These are phyloP conservation scores for Microctonus hyperodae DNA, from an alignment of 2,888 invertebrate genomes.

Conservation along the genomic window DNA sequence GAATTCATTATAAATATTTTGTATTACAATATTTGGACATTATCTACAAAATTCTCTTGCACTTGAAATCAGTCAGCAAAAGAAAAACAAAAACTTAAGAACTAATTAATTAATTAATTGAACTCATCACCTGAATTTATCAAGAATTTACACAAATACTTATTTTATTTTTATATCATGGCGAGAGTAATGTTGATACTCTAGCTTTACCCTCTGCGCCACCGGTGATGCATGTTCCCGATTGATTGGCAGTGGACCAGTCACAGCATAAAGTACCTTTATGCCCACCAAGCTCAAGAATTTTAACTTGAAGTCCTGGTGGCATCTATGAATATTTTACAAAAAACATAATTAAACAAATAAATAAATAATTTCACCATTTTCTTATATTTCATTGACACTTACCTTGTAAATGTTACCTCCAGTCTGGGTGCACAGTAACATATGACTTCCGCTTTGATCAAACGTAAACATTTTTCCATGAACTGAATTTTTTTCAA, in stretches of 20 bases:
- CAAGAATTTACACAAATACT: conserved; percentile 60
- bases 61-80: conserved; percentile 28
- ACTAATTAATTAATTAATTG: conserved; percentile 16
- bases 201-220: conserved; percentile 68
- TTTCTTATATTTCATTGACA: background rate
- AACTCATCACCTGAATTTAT: conserved; percentile 17
- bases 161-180: conserved; percentile 61
- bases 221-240: conserved; percentile 68
- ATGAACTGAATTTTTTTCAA: conserved; percentile 59
- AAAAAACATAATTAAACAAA: background rate
- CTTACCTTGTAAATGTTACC: conserved; percentile 62
- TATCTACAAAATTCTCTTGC: conserved; percentile 40
- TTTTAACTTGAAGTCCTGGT: conserved; percentile 56
- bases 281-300: conserved; percentile 66
- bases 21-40: conserved; percentile 39
- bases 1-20: conserved; percentile 35
- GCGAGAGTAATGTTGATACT: conserved; percentile 67
- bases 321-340: conserved; percentile 56
- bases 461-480: conserved; percentile 61
- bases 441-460: conserved; percentile 61
- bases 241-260: conserved; percentile 69
- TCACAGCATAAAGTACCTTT: conserved; percentile 67
- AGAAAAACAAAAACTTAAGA: conserved; percentile 18
- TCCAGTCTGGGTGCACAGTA: conserved; percentile 60
- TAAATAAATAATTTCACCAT: background rate